These are phyloP conservation scores for Oscheius sp. DNA, from an alignment of 2,888 invertebrate species.

Conservation along the genomic window DNA sequence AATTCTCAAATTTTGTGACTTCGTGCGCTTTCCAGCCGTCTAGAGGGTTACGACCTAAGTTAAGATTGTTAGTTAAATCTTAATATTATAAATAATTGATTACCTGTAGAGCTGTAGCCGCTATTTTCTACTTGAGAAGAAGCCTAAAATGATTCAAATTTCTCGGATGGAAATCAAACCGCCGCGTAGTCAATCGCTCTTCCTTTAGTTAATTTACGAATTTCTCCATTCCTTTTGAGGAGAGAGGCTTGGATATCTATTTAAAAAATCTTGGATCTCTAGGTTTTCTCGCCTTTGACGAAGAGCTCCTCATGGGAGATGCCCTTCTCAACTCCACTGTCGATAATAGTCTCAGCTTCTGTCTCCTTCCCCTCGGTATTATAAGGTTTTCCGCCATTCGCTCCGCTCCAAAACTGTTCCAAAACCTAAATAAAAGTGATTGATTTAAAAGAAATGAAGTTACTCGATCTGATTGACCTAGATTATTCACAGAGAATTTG, in stretches of 20 bases:
- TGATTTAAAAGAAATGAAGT: background rate
- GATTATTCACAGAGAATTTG: slow-evolving; percentile 17
- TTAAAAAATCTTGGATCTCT: background rate
- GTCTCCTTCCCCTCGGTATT: background rate
- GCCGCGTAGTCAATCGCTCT: slow-evolving; percentile 14
- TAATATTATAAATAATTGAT: background rate
- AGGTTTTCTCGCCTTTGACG: background rate
- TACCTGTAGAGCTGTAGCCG: slow-evolving; percentile 20
- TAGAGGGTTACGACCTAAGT: slow-evolving; percentile 4
- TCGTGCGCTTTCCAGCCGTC: slow-evolving; percentile 10
- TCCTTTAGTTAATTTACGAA: background rate
- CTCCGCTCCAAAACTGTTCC: slow-evolving; percentile 26
- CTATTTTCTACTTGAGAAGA: slow-evolving; percentile 12
- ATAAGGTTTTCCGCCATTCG: slow-evolving; percentile 31
- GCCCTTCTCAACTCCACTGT: background rate
- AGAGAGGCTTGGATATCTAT: slow-evolving; percentile 17
- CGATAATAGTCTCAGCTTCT: background rate
- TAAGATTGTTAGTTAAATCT: background rate
- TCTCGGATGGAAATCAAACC: background rate
- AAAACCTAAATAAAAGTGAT: slow-evolving; percentile 10
- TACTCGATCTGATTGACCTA: slow-evolving; percentile 27
- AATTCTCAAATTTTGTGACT: slow-evolving; percentile 10
- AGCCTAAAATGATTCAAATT: slow-evolving; percentile 4
- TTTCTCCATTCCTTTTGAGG: background rate
- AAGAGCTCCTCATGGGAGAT: slow-evolving; percentile 15